Percentiles rank a stretch among this genome's conserved stretches.
phyloP scores from a whole-genome alignment of 2,113 vertebrate genomes.

The Acanthisitta chloris region DNA sequence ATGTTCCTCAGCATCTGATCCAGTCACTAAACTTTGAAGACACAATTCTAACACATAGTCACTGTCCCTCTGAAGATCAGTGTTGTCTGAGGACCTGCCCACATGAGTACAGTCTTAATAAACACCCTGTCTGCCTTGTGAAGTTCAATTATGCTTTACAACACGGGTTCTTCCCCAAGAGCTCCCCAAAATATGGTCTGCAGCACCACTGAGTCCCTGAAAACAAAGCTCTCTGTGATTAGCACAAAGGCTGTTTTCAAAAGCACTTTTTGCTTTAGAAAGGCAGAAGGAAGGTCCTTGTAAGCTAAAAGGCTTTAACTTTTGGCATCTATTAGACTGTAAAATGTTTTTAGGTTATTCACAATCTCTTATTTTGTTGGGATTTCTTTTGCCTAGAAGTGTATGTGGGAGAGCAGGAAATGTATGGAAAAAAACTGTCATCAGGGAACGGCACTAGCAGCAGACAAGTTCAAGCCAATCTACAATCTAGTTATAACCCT shows the following conservation, averaged over 20 bases:
- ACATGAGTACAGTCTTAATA: neutral
- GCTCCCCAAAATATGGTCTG: neutral
- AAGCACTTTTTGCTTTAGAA: neutral
- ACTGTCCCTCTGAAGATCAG: neutral
- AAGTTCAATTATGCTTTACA: neutral
- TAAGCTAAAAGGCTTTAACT: neutral
- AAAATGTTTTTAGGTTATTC: neutral
- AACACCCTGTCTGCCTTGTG: neutral
- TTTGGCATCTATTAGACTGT: neutral
- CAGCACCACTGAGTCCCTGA: neutral
- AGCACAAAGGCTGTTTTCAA: neutral
- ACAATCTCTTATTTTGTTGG: neutral
- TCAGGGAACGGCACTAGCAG: neutral
- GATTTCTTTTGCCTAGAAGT: neutral
- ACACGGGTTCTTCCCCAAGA: fast-evolving
- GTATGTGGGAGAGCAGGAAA: neutral
- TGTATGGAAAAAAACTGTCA: neutral
- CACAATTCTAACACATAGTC: neutral
- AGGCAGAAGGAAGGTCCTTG: neutral
- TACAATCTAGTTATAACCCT: neutral
- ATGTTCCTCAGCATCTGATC: neutral
- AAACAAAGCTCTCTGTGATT: neutral
- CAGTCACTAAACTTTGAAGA: neutral
- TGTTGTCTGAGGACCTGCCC: neutral
- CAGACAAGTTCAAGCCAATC: neutral